Evolutionary conservation across 2,797 vertebrate genomes (phyloP), one percentile per base, ranked within the genome.

Genomic region (Diplodus puntazzo): DNA sequence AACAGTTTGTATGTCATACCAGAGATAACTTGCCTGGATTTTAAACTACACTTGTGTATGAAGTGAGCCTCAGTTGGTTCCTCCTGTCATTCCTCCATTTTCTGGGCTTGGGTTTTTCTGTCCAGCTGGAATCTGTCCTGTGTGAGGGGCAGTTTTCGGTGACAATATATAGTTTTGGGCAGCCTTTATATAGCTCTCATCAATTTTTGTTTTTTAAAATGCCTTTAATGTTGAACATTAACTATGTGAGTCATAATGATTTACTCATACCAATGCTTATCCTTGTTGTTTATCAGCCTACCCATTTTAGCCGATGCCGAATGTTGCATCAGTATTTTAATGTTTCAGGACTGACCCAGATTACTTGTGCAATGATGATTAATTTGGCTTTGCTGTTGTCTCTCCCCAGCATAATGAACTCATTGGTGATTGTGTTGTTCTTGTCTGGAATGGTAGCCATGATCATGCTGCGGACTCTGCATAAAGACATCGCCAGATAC

Each of bases 401-500:
- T 70, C 34, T 70, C 23, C n/a, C 8, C 86, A 98, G 97, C 92
- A 99, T 98, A 74, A 98, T 98, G 97, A 99, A 99, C 95, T 99
- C 97, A 1, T 79, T 99, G 90, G 97, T 98, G 80, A 99, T 98
- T 66, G 97, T 99, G 61, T 95, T 99, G 67, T 99, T 99, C 92
- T 92, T 98, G 17, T 99, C 97, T 83, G 97, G 97, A 70, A 98
- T 97, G 97, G 97, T 98, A 69, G 97, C 97, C 39, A 98, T 98
- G 97, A 98, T 98, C 86, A 97, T 98, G 96, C 81, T 98, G 81
- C 95, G 97, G 77, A 98, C 97, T 0, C 93, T 98, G 25, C 97
- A 98, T 91, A 98, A 97, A 92, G 97, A 98, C 88, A 98, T 99
- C 70, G 97, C 97, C 86, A 95, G 97, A 94, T 98, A 98, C 75